Evolutionary conservation across 1,140 invertebrate species (phyloP), one percentile per base, ranked within the genome.

Genomic region (Drosophila nebulosa): DNA sequence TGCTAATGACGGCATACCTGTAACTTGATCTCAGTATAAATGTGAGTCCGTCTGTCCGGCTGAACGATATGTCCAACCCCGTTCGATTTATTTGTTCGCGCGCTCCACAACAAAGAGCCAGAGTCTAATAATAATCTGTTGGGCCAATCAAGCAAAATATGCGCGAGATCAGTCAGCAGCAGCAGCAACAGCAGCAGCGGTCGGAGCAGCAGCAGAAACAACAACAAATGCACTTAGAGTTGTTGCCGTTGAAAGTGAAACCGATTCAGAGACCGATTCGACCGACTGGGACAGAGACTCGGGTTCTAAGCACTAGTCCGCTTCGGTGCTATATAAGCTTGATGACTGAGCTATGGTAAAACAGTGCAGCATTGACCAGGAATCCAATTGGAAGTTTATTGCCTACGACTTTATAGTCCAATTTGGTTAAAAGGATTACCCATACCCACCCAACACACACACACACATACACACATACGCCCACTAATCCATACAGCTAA

Each of bases 111-210:
- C 71, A 74, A 74, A 74, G 71, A 74, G 55, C 67, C 63, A 75
- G 72, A 66, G 63, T 75, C 75, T 78, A 78, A 88, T 90, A 90
- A 90, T 90, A 90, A 90, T 90, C 86, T 90, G 83, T 90, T 90
- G 88, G 81, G 86, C 81, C 88, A 90, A 90, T 90, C 86, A 90
- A 90, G 88, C 78, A 88, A 90, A 90, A 90, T 90, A 90, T 90
- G 86, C 88, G 86, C 84, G 75, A 85, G 83, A 90, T 90, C 86
- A 90, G 78, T 90, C 86, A 90, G 72, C 69, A 67, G 76, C 80
- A 85, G 58, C 78, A 84, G 68, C 79, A 78, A 74, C 61, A 84
- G 64, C 70, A 61, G 30, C 63, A 64, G 32, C 60, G 26, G 35
- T 51, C 60, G n/a, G 39, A 59, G 57, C 65, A 67, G 65, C 32